Conservation (phyloP, 2,797 vertebrate species). For the Protonibea diacanthus region DNA sequence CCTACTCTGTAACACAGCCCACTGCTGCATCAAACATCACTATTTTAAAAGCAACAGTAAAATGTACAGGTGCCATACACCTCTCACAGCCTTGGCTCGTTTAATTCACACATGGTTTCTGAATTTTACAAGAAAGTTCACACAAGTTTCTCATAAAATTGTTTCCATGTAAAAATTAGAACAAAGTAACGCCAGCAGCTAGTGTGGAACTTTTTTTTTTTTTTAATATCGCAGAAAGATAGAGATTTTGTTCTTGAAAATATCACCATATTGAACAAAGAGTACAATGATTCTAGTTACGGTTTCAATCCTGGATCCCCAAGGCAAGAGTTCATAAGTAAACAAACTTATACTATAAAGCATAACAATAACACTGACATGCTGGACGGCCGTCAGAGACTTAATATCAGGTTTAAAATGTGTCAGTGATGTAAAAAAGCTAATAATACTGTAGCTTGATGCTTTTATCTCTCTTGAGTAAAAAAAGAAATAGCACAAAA, state of each 20-base stretch:
- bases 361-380: slow-evolving; percentile 5
- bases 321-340: slow-evolving; percentile 20
- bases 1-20: slow-evolving; percentile 2
- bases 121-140: slow-evolving; percentile 8
- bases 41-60: not conserved
- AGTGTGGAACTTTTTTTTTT: not conserved
- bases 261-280: slow-evolving; percentile 1
- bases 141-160: not conserved
- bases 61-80: not conserved
- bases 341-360: slow-evolving; percentile 6
- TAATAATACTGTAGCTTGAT: not conserved
- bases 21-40: not conserved
- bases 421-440: not conserved
- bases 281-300: not conserved
- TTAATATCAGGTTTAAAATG: slow-evolving; percentile 13
- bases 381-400: slow-evolving; percentile 13
- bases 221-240: slow-evolving; percentile 10
- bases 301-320: slow-evolving; percentile 6
- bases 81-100: not conserved
- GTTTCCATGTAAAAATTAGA: slow-evolving; percentile 28
- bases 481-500: not conserved
- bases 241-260: slow-evolving; percentile 23
- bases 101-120: not conserved
- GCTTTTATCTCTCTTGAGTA: not conserved
- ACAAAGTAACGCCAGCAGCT: slow-evolving; percentile 29